Evolutionary conservation across 2,888 invertebrate species (phyloP), one percentile per base, ranked within the genome.

Genomic region (Orchesella flavescens): DNA sequence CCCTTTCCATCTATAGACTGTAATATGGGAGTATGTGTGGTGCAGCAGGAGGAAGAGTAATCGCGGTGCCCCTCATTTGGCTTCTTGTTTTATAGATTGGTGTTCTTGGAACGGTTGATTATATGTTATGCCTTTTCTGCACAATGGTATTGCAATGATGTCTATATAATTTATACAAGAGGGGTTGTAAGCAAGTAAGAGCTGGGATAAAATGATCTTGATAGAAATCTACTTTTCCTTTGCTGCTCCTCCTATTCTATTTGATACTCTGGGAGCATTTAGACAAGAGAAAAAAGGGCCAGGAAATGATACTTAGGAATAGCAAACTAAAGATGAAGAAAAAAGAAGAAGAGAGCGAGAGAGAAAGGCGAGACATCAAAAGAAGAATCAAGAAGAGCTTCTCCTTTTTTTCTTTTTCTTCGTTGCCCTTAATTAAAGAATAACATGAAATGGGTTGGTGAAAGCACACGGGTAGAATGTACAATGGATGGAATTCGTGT

Each of bases 391-490:
- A 80, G 66, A 73, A 66, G 75, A 75, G 69, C 13, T 34, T 77
- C 69, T 71, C 59, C 19, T 23, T 76, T 19, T 76, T 65, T 83
- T 49, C 71, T 83, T 76, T 23, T 61, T 74, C 55, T 75, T 82
- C 82, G 68, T 73, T 75, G 46, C 66, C 81, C 74, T 74, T 82
- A 82, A 82, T 82, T 75, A 82, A 82, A 82, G 75, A 76, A 75
- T 75, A 82, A 82, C 82, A 76, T 75, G 75, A 71, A 82, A 82
- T 82, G 75, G 75, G 72, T 57, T 77, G 83, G 83, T 76, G 76
- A 83, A 73, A 77, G 77, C 73, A 78, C 77, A 83, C 65, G 83
- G 55, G 63, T 72, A 69, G 71, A 76, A 74, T 73, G 73, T 80
- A 61, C 63, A 79, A 71, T 71, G 34, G 34, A 34, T 34, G 34